A percentile compares a stretch with the other conserved stretches of the same genome.
Conservation (phyloP, 2,888 invertebrate species). For the Orthonevra nobilis region DNA sequence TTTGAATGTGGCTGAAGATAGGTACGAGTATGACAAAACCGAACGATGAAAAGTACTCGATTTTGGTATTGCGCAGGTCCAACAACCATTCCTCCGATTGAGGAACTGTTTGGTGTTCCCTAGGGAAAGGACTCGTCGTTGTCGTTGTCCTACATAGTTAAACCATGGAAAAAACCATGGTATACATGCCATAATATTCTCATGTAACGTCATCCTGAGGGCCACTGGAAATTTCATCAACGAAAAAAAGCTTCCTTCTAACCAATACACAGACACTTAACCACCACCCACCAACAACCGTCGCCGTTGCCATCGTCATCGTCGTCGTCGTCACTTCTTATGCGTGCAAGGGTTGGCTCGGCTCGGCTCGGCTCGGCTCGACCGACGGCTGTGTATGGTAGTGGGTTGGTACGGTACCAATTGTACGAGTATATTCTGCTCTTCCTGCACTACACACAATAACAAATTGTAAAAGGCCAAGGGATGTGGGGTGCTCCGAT, state of each 20-base stretch:
- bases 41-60: constrained; percentile 34
- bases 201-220: constrained; percentile 63
- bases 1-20: neutral
- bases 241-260: constrained; percentile 62
- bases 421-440: constrained; percentile 22
- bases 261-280: neutral
- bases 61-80: constrained; percentile 46
- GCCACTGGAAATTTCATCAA: constrained; percentile 68
- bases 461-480: constrained; percentile 18
- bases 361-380: too few relatives aligned
- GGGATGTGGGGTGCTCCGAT: neutral
- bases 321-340: constrained; percentile 49
- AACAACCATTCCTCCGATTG: constrained; percentile 5
- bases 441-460: constrained; percentile 32
- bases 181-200: constrained; percentile 6
- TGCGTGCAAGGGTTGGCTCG: constrained; percentile 61
- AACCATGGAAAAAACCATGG: neutral
- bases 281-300: neutral
- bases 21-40: constrained; percentile 55
- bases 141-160: constrained; percentile 22
- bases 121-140: constrained; percentile 43
- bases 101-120: constrained; percentile 32
- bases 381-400: constrained; percentile 12
- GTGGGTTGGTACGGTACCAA: constrained; percentile 34
- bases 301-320: constrained; percentile 14